phyloP scores from a whole-genome alignment of 2,797 vertebrate species.

The Crocidura indochinensis region DNA sequence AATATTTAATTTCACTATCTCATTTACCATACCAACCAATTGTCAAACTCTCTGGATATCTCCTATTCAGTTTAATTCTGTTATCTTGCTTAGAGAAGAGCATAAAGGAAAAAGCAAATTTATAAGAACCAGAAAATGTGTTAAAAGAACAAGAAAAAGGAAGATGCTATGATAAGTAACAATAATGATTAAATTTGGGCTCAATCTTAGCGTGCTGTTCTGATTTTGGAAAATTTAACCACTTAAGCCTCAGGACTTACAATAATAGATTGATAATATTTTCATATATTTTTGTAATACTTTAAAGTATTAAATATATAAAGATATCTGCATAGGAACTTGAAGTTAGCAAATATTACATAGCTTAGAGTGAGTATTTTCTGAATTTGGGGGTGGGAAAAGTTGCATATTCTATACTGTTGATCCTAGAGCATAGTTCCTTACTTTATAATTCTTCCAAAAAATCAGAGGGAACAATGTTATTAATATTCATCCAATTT shows the following conservation, averaged over 20 bases:
- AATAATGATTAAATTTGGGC: not conserved
- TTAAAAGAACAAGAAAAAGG: not conserved
- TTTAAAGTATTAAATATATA: conserved; percentile 25
- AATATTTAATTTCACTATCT: no score
- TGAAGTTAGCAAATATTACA: not conserved
- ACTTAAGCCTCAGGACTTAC: not conserved
- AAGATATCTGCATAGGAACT: not conserved
- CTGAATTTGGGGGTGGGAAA: not conserved
- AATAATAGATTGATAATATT: not conserved
- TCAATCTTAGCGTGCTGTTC: not conserved
- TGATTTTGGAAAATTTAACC: not conserved
- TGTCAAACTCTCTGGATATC: no score
- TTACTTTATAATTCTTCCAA: conserved; percentile 61
- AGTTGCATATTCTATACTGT: conserved; percentile 63
- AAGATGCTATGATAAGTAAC: not conserved
- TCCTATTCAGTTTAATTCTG: no score
- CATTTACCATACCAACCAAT: no score
- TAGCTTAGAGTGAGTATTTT: conserved; percentile 46
- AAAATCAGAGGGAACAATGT: conserved; percentile 70
- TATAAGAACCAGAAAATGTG: not conserved
- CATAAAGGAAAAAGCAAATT: not conserved
- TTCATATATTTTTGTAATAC: not conserved
- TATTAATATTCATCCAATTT: conserved; percentile 78
- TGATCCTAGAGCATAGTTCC: conserved; percentile 77
- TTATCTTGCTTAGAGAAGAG: no score